Evolutionary conservation across 2,797 vertebrate species (phyloP).

Genomic region (Babyrousa celebensis): DNA sequence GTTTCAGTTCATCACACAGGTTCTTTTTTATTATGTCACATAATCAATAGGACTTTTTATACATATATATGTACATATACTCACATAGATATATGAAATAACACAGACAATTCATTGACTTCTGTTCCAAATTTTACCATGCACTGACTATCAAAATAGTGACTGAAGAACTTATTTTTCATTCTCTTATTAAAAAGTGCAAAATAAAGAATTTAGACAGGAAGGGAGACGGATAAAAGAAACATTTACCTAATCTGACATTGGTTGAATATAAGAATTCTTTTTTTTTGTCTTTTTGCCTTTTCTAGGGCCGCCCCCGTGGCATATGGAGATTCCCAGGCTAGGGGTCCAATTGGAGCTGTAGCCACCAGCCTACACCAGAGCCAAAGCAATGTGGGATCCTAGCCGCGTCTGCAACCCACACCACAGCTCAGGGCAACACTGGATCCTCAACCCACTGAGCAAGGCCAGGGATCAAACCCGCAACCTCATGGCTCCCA

Average conservation of each 20-base stretch:
- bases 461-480: too few relatives aligned
- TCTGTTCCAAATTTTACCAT: slow-evolving; percentile 45
- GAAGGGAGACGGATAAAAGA: neutral
- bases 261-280: neutral
- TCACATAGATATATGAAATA: neutral
- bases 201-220: slow-evolving; percentile 37
- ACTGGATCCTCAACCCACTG: too few relatives aligned
- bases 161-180: slow-evolving; percentile 8
- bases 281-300: neutral
- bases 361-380: too few relatives aligned
- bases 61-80: too few relatives aligned
- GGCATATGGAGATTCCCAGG: too few relatives aligned
- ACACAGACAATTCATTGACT: neutral
- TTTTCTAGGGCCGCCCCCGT: too few relatives aligned
- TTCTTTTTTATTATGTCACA: slow-evolving; percentile 55
- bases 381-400: too few relatives aligned
- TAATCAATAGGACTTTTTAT: slow-evolving; percentile 17
- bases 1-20: neutral
- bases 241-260: neutral
- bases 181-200: neutral
- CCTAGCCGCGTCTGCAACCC: too few relatives aligned
- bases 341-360: too few relatives aligned
- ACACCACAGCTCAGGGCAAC: too few relatives aligned
- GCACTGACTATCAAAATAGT: neutral
- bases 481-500: too few relatives aligned